These are phyloP conservation scores for Amphiura filiformis DNA, from an alignment of 35 echinoderm and acorn worm genomes.

Conservation along the genomic window DNA sequence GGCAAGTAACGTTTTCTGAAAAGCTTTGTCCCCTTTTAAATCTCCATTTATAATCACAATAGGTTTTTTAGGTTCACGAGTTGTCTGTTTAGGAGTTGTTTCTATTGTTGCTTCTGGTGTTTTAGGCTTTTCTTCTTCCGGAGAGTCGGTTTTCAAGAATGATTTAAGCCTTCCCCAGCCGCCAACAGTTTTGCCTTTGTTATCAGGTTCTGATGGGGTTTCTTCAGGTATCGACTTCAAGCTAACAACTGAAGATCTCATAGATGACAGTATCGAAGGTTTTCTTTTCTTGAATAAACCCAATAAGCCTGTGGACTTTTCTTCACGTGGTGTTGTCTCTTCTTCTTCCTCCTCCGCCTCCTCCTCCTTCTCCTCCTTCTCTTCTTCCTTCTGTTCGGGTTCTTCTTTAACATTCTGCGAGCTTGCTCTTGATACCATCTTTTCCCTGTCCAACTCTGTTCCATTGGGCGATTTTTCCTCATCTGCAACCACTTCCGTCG, in stretches of 20 bases:
- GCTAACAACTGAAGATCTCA: neutral
- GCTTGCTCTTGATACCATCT: neutral
- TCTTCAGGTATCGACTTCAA: neutral
- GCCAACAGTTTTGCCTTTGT: no score
- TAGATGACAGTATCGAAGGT: neutral
- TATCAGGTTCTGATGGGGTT: neutral
- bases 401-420: neutral
- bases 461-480: neutral
- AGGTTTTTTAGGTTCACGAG: neutral
- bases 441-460: neutral
- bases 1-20: neutral
- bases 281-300: neutral
- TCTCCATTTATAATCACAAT: neutral
- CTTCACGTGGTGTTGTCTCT: neutral
- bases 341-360: conserved; percentile 5
- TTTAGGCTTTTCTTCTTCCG: neutral
- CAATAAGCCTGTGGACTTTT: neutral
- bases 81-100: neutral
- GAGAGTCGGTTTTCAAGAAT: neutral
- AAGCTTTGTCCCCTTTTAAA: neutral
- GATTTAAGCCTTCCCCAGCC: neutral
- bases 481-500: neutral
- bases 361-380: neutral
- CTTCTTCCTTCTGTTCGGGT: neutral
- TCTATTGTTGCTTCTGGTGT: neutral